Percentiles rank a stretch among this genome's conserved stretches.
Conservation (phyloP, 2,113 vertebrate species). For the Centropus bengalensis region DNA sequence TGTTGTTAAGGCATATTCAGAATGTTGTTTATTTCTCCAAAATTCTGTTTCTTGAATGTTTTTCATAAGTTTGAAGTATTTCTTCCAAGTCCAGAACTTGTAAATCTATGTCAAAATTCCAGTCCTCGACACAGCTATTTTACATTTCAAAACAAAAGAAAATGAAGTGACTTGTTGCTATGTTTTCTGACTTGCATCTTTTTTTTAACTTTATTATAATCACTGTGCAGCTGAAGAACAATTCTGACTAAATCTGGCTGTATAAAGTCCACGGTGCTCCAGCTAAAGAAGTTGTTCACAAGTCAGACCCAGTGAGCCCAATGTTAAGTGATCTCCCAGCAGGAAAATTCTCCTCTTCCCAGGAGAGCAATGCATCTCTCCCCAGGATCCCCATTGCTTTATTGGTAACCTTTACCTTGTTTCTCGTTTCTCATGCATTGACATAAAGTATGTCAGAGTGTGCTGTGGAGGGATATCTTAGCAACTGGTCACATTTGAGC, state of each 20-base stretch:
- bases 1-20: not conserved
- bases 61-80: not conserved
- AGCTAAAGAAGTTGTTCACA: not conserved
- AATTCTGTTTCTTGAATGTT: not conserved
- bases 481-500: not conserved
- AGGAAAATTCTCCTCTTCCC: not conserved
- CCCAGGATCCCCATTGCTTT: not conserved
- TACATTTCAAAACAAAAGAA: slow-evolving; percentile 25
- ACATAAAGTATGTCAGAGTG: not conserved
- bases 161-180: not conserved
- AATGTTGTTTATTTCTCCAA: not conserved
- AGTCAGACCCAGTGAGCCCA: not conserved
- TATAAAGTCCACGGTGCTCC: not conserved
- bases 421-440: not conserved
- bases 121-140: not conserved
- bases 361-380: not conserved
- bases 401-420: not conserved
- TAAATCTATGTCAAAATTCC: not conserved
- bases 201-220: slow-evolving; percentile 5
- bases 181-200: slow-evolving; percentile 4
- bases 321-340: not conserved
- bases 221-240: not conserved
- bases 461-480: not conserved
- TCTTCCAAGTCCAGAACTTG: not conserved
- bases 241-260: not conserved